phyloP scores from a whole-genome alignment of 2,113 vertebrate genomes.

The Chloropsis cyanopogon region DNA sequence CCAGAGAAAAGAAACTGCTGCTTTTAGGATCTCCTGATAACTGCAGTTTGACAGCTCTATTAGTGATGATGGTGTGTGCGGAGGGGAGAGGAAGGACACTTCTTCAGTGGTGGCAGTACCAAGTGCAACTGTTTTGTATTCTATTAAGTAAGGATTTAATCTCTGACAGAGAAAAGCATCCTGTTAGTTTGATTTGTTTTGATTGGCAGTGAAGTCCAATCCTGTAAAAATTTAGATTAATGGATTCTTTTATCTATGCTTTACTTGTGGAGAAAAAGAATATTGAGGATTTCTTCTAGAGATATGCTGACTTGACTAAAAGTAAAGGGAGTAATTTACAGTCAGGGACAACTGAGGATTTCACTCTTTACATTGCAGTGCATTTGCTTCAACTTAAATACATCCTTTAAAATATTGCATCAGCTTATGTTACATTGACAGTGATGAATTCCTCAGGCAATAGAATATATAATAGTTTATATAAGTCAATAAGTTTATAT shows the following conservation, averaged over 20 bases:
- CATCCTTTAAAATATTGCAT: conserved; percentile 21
- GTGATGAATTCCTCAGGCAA: conserved; percentile 27
- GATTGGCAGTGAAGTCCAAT: conserved; percentile 45
- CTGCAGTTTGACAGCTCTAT: conserved; percentile 12
- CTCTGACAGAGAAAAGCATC: conserved; percentile 42
- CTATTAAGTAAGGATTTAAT: conserved; percentile 47
- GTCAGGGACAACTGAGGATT: neutral
- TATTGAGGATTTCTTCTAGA: conserved; percentile 22
- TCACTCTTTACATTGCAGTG: neutral
- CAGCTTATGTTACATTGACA: conserved; percentile 26
- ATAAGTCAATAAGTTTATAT: too few species aligned
- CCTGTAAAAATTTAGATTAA: conserved; percentile 57
- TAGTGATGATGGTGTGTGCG: neutral
- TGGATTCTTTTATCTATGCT: conserved; percentile 51
- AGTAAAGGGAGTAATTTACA: conserved; percentile 9
- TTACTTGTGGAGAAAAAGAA: neutral
- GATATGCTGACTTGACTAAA: conserved; percentile 38
- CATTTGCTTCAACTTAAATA: conserved; percentile 24
- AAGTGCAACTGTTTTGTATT: conserved; percentile 25
- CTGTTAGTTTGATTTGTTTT: conserved; percentile 44
- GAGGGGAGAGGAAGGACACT: conserved; percentile 13
- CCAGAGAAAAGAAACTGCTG: neutral
- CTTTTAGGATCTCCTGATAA: conserved; percentile 18
- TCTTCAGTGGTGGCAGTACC: conserved; percentile 26
- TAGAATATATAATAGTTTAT: neutral